Base-by-base conservation (phyloP, 2,797 vertebrate species). In the Astyanax mexicanus region DNA sequence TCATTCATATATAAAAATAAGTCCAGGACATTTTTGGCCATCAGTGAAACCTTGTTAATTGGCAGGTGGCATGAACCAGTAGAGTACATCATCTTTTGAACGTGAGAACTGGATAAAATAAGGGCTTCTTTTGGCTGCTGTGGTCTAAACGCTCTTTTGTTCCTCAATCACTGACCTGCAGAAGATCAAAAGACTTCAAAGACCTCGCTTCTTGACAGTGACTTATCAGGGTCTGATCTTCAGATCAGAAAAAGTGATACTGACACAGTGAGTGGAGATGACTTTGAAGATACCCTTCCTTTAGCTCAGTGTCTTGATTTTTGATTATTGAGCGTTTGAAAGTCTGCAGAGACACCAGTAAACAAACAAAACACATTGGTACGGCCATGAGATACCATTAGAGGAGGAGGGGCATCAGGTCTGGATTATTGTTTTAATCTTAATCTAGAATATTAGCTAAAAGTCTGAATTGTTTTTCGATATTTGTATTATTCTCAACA, bases 101-200 rank as follows among this genome's bases (percentile, higher is more conserved):
- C 74, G 62, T 73, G 61, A 74, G 65, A 77, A 74, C 52, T 81
- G 4, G 1, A 15, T 29, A 27, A 55, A 29, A 57, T 29, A 13
- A 4, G n/a, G 7, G 19, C 25, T 6, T 15, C 52, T 29, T 29
- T 84, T 87, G 75, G 81, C 87, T 81, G 85, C 65, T 32, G 40
- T 29, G 61, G 35, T 40, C 49, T 75, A 75, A 80, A 81, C 67
- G 60, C 64, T 75, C 81, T 85, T 86, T 27, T 70, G 75, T 69
- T 83, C 68, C 62, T 82, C 65, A 4, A 55, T 42, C 21, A 75
- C 11, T 52, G 76, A 58, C 77, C 69, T 42, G 73, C 69, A 75
- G 69, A 72, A 2, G 49, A 68, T 55, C 47, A 75, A 84, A 84
- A 72, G 74, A 81, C 84, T 83, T 69, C 27, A 71, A 79, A 87